Evolutionary conservation across 1,140 invertebrate species (phyloP).

Genomic region (Phymorhynchus buccinoides): DNA sequence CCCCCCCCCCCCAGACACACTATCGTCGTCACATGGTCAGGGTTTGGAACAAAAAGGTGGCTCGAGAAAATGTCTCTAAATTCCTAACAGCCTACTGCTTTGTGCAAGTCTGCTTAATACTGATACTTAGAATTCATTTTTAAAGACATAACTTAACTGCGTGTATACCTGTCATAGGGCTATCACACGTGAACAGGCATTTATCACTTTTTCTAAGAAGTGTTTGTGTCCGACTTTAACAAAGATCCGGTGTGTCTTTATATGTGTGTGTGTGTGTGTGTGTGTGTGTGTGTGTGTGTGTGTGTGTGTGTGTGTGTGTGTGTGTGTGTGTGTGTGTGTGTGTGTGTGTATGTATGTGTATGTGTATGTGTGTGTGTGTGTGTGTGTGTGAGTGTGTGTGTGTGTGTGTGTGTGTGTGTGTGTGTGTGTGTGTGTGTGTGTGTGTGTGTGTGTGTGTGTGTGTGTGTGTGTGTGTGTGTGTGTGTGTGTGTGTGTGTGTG

Average conservation of each 20-base stretch:
- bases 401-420: not conserved
- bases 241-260: not conserved
- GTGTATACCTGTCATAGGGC: not conserved
- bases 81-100: not conserved
- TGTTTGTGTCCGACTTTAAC: too few species aligned
- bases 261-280: slow-evolving; percentile 15
- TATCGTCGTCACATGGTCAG: too few species aligned
- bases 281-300: not conserved
- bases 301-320: not conserved
- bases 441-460: slow-evolving; percentile 3
- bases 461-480: slow-evolving; percentile 3
- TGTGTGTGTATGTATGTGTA: not conserved
- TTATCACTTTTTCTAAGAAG: too few species aligned
- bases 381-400: not conserved
- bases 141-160: not conserved
- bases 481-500: not conserved
- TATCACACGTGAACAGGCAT: too few species aligned
- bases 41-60: not conserved
- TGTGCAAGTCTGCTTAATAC: not conserved
- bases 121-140: not conserved
- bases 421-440: not conserved
- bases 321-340: not conserved
- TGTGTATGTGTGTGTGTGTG: not conserved
- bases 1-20: too few species aligned
- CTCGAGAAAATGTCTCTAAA: too few species aligned